These are phyloP conservation scores for Hesperia comma DNA, from an alignment of 2,888 invertebrate genomes.

Conservation along the genomic window DNA sequence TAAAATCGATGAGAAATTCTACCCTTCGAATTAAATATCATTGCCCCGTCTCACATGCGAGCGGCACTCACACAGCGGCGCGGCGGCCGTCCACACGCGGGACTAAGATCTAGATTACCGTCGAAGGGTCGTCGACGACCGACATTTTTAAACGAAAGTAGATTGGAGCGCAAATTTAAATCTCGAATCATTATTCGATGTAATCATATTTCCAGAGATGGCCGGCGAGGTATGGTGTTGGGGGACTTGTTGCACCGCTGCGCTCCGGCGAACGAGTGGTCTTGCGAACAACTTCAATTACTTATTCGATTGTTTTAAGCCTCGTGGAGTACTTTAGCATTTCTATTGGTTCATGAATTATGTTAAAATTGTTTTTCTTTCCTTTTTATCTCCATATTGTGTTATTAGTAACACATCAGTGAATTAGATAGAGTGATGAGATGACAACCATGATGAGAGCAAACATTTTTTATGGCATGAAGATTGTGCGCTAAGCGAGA, in stretches of 20 bases:
- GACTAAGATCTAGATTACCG: conserved; percentile 72
- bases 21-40: conserved; percentile 83
- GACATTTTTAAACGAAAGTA: conserved; percentile 37
- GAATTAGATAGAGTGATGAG: too few relatives aligned
- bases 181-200: conserved; percentile 39
- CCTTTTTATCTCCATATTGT: too few relatives aligned
- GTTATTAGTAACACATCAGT: too few relatives aligned
- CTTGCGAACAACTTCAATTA: background rate
- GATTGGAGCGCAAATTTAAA: conserved; percentile 42
- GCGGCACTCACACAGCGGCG: conserved; percentile 51
- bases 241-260: conserved; percentile 4
- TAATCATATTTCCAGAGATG: conserved; percentile 36
- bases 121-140: conserved; percentile 58
- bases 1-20: conserved; percentile 83
- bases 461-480: too few relatives aligned
- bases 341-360: too few relatives aligned
- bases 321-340: too few relatives aligned
- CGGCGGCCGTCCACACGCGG: conserved; percentile 52
- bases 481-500: too few relatives aligned
- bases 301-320: background rate
- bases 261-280: background rate
- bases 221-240: conserved; percentile 22
- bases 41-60: conserved; percentile 66
- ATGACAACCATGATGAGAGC: too few relatives aligned
- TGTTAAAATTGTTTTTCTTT: too few relatives aligned